Percentiles rank a stretch among this genome's conserved stretches.
These are phyloP conservation scores for Guaruba guarouba DNA, from an alignment of 2,113 vertebrate species.

Conservation along the genomic window DNA sequence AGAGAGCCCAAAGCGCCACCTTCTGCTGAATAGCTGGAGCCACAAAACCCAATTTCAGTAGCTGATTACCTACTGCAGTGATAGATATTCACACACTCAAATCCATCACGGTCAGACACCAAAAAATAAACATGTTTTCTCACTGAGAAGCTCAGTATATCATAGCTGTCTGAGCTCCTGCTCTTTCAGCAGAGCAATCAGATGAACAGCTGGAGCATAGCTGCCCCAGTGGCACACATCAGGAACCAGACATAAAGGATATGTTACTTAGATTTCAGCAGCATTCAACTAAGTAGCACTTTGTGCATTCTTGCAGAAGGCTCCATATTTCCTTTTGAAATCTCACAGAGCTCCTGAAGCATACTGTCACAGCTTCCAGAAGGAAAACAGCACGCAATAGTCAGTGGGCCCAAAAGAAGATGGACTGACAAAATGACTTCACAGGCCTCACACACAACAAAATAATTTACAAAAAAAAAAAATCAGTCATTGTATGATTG, in stretches of 20 bases:
- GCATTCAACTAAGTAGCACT: neutral
- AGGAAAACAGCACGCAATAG: neutral
- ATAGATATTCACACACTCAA: neutral
- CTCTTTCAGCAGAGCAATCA: neutral
- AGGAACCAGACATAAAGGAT: neutral
- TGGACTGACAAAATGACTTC: neutral
- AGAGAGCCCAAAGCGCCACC: slow-evolving; percentile 37
- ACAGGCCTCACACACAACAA: neutral
- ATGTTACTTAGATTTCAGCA: neutral
- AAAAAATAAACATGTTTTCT: neutral
- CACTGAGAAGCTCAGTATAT: neutral
- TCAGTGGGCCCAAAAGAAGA: neutral
- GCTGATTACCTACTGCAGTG: neutral
- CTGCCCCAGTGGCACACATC: neutral
- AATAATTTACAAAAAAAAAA: neutral
- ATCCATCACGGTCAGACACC: neutral
- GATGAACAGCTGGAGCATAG: neutral
- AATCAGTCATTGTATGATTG: neutral
- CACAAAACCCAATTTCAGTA: neutral
- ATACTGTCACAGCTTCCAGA: neutral
- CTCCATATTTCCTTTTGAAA: neutral
- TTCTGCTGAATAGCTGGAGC: neutral
- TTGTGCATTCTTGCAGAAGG: neutral
- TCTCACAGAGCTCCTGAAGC: neutral
- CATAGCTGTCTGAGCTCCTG: neutral